These are phyloP conservation scores for Tenebrosternarchus preto DNA, from an alignment of 2,113 vertebrate species.

Conservation along the genomic window DNA sequence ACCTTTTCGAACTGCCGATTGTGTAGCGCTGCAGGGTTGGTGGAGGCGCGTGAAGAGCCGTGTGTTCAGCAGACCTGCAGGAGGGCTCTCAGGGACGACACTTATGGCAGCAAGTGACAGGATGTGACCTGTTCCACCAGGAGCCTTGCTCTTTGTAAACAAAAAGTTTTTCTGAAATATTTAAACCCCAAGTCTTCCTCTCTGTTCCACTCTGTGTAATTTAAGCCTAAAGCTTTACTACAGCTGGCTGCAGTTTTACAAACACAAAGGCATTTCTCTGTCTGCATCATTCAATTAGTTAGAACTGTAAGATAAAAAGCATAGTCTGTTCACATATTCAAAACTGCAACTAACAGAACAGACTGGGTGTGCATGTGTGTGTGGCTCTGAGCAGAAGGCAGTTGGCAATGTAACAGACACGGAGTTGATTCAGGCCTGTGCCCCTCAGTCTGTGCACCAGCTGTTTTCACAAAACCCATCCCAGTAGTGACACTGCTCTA, in stretches of 20 bases:
- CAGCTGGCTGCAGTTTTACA: not conserved
- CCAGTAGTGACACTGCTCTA: constrained; percentile 33
- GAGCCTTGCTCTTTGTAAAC: not conserved
- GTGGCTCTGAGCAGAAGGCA: constrained; percentile 13
- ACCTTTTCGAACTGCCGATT: no score
- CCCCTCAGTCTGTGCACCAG: not conserved
- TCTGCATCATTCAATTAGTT: constrained; percentile 10
- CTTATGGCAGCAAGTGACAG: no score
- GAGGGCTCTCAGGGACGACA: no score
- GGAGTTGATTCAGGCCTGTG: not conserved
- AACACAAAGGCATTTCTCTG: constrained; percentile 12
- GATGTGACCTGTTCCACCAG: no score
- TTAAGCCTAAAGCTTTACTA: not conserved
- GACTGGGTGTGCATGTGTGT: constrained; percentile 20
- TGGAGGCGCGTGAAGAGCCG: no score
- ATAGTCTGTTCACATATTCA: not conserved
- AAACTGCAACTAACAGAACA: not conserved
- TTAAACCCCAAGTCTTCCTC: not conserved
- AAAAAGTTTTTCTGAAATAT: constrained; percentile 3
- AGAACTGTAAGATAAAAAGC: not conserved
- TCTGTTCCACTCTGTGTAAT: not conserved
- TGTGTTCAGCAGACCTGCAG: no score
- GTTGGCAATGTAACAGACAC: constrained; percentile 11
- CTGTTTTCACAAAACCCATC: constrained; percentile 5
- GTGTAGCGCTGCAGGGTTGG: not conserved